Base-by-base conservation (phyloP, 2,797 vertebrate genomes). In the Malacoctenus gilli region DNA sequence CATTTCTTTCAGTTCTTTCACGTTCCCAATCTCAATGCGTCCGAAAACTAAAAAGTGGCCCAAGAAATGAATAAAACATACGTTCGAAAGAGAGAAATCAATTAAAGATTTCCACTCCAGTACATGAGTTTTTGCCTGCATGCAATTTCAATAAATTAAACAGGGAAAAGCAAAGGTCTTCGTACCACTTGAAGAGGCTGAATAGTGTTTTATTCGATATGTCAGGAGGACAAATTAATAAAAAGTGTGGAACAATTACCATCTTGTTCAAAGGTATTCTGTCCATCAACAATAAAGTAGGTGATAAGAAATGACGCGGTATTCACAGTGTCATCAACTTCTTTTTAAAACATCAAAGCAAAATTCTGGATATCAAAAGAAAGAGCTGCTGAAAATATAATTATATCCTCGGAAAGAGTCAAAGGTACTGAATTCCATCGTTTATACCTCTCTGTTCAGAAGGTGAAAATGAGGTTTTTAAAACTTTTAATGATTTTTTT, bases 281-380 rank as follows among this genome's bases (percentile, higher is more conserved):
- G 53, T n/a, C 20, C 30, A 10, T 41, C 8, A 53, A 52, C 36
- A 19, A 42, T 13, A 22, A 2, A 52, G 14, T 9, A 19, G 37
- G n/a, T 40, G 46, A 71, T 59, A 30, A 56, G 47, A 13, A 65
- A 32, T 46, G n/a, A n/a, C n/a, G n/a, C n/a, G n/a, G n/a, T n/a
- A n/a, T n/a, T n/a, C n/a, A n/a, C n/a, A n/a, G n/a, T n/a, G 28
- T 42, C 16, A 22, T 10, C 15, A 38, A 50, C 31, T 49, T 55
- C 31, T 72, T 56, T 71, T 46, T 66, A 79, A 71, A 66, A 46
- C 50, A 59, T 70, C 58, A 63, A 66, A 64, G 22, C 12, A 58
- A 35, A 20, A 28, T 10, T 49, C 10, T 41, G 20, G 15, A 41
- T 50, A 48, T 63, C 16, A 59, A 39, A 60, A 3, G 23, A 13